Conservation (phyloP, 1,140 invertebrate genomes). For the Lepidotrigona ventralis region DNA sequence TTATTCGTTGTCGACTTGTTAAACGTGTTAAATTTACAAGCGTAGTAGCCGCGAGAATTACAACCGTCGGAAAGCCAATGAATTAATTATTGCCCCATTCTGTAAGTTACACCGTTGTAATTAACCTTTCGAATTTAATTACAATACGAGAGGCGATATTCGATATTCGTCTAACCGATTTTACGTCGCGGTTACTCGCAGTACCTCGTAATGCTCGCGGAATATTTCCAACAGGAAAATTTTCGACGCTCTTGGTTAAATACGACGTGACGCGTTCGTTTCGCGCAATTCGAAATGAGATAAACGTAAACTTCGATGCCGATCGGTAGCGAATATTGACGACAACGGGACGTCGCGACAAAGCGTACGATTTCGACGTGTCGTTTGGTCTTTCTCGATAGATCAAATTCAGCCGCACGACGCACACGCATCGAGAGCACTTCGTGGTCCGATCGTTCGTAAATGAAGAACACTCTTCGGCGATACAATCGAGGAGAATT, state of each 20-base stretch:
- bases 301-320: no score
- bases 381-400: neutral
- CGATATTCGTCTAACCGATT: neutral
- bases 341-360: neutral
- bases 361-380: neutral
- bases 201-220: neutral
- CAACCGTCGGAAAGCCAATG: neutral
- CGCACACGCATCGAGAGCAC: neutral
- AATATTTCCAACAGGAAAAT: constrained; percentile 13
- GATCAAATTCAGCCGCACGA: no score
- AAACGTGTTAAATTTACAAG: constrained; percentile 7
- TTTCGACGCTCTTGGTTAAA: neutral
- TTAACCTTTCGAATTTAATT: constrained; percentile 23
- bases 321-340: no score
- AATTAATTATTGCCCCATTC: constrained; percentile 21
- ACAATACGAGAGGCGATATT: neutral
- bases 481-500: constrained; percentile 22
- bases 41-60: neutral
- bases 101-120: constrained; percentile 7
- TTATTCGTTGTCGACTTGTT: neutral
- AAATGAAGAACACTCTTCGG: neutral
- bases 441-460: neutral
- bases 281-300: no score
- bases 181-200: neutral
- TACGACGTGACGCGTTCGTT: no score